Evolutionary conservation across 2,797 vertebrate genomes (phyloP).

Genomic region (Odontamblyopus lacepedii): DNA sequence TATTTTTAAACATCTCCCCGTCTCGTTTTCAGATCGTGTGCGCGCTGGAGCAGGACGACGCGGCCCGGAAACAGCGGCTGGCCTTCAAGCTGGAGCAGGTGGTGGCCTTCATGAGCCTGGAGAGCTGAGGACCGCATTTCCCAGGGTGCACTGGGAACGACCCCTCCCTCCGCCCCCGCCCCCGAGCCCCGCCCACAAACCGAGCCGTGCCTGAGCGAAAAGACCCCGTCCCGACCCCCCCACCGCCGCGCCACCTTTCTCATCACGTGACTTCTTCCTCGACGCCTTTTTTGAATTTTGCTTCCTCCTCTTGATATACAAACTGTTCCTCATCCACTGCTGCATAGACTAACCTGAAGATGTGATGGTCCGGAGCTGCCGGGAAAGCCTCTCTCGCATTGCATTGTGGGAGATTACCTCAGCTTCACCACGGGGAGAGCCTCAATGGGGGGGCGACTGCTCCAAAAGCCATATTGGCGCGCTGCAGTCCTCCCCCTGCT

Average conservation of each 20-base stretch:
- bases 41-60: constrained; percentile 92
- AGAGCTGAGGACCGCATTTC: constrained; percentile 98
- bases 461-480: constrained; percentile 72
- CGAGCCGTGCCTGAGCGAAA: constrained; percentile 99
- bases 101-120: constrained; percentile 98
- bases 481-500: constrained; percentile 53
- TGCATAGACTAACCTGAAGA: constrained; percentile 79
- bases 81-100: constrained; percentile 99
- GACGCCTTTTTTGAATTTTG: constrained; percentile 68
- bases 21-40: constrained; percentile 86
- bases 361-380: constrained; percentile 63
- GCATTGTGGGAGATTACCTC: constrained; percentile 67
- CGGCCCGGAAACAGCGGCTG: constrained; percentile 96
- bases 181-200: constrained; percentile 78
- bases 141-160: constrained; percentile 92
- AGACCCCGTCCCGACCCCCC: constrained; percentile 76
- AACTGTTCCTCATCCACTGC: constrained; percentile 82
- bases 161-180: constrained; percentile 58
- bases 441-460: constrained; percentile 60
- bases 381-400: constrained; percentile 59
- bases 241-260: constrained; percentile 29
- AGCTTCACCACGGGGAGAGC: constrained; percentile 64
- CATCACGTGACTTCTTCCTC: constrained; percentile 71
- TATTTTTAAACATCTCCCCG: constrained; percentile 11
- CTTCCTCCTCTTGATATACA: constrained; percentile 67